Base-by-base conservation (phyloP, 2,888 invertebrate species). In the Isoperla grammatica region DNA sequence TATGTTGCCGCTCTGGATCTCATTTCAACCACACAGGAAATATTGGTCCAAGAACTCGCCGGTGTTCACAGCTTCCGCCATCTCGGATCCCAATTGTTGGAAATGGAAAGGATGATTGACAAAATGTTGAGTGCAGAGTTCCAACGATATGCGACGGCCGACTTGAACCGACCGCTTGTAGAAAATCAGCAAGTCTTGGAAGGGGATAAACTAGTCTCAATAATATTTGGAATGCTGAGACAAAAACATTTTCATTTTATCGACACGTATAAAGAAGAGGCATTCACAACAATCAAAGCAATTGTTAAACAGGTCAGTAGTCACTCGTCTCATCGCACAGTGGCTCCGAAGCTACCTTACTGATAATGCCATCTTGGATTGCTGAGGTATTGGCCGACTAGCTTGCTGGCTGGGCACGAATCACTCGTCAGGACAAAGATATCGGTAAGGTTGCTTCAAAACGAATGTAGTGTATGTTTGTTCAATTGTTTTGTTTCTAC, bases 101-200 rank as follows among this genome's bases (percentile, higher is more conserved):
- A 99, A 80, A 91, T 98, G 86, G 90, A 94, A 70, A 87, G 90
- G 71, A 80, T 97, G 17, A 97, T 99, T 67, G 95, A 96, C 71
- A 95, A 94, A 77, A 95, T 99, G 95, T 81, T 99, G 67, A 88
- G 88, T 63, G 91, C 92, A 57, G 99, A 99, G 75, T 96, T 98
- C 74, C 88, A 91, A 70, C 84, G 90, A 67, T 92, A 94, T 73
- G 86, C 95, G 56, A 90, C 95, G 2, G 84, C 88, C 13, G 97
- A 98, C 75, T 80, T 99, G 19, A 95, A 94, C 76, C 79, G 95
- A 68, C 91, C 94, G 9, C 79, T 85, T 5, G 75, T 79, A 61
- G 82, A 79, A 70, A 77, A 79, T 56, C 77, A 76, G 62, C 81
- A 81, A 58, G 81, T 87, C 63, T 78, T 87, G 63, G 90, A 90